Evolutionary conservation across 2,797 vertebrate genomes (phyloP).

Genomic region (Enoplosus armatus): DNA sequence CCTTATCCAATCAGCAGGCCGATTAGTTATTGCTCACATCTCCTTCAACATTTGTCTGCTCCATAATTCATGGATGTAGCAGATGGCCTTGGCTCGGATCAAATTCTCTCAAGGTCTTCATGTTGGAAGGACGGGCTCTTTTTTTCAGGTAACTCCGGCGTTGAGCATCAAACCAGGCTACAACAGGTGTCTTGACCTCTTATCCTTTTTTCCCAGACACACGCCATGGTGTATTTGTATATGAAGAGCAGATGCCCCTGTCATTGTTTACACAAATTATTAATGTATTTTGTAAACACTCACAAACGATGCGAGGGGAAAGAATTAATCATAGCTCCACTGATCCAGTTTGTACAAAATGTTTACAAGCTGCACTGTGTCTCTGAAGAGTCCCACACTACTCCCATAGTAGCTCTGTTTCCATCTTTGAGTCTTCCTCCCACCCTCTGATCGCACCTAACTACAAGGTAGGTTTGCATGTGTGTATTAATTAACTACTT

Average conservation of each 20-base stretch:
- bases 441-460: neutral
- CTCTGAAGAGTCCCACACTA: neutral
- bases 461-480: neutral
- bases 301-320: conserved; percentile 1
- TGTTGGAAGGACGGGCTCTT: conserved; percentile 2
- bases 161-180: conserved; percentile 9
- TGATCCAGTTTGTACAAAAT: conserved; percentile 36
- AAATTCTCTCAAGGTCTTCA: conserved; percentile 35
- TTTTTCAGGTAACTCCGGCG: conserved; percentile 43
- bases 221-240: neutral
- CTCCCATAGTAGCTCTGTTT: neutral
- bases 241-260: conserved; percentile 24
- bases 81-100: conserved; percentile 58
- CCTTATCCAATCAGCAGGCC: conserved; percentile 59
- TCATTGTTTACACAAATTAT: conserved; percentile 31
- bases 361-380: conserved; percentile 38
- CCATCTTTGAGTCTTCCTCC: neutral
- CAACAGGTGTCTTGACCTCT: conserved; percentile 30
- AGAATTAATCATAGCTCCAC: neutral
- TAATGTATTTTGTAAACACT: conserved; percentile 19
- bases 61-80: conserved; percentile 70
- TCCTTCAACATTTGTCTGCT: conserved; percentile 45
- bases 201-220: neutral
- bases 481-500: neutral
- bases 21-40: conserved; percentile 58